A percentile compares a stretch with the other conserved stretches of the same genome.
Evolutionary conservation across 92 coral and sea anemone genomes (phyloP).

Genomic region (Phenganax stokvisi): DNA sequence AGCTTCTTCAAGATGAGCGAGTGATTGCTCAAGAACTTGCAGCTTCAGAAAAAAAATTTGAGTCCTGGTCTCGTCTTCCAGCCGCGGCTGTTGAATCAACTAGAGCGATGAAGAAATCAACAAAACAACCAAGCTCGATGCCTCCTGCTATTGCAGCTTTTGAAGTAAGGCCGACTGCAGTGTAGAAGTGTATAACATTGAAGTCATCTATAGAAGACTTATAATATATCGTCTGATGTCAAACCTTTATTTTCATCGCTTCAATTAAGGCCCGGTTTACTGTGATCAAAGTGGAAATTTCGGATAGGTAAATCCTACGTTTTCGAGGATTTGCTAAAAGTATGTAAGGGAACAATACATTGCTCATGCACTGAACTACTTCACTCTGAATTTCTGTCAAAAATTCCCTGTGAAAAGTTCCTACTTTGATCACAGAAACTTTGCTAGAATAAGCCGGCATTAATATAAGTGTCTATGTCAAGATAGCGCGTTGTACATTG

Average conservation of each 20-base stretch:
- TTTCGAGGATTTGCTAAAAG: no score
- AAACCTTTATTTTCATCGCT: neutral
- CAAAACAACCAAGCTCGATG: slow-evolving; percentile 55
- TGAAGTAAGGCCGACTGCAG: slow-evolving; percentile 55
- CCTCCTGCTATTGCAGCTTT: slow-evolving; percentile 99
- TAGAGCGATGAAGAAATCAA: slow-evolving; percentile 62
- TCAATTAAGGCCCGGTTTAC: no score
- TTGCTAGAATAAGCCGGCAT: no score
- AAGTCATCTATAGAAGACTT: neutral
- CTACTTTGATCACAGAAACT: no score
- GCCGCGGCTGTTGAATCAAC: slow-evolving; percentile 72
- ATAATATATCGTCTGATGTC: neutral
- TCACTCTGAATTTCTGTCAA: no score
- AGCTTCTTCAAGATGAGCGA: slow-evolving; percentile 67
- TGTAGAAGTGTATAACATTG: neutral
- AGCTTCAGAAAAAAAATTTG: slow-evolving; percentile 89
- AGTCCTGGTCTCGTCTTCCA: slow-evolving; percentile 82
- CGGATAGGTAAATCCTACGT: no score
- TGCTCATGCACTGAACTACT: no score
- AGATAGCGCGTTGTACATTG: no score
- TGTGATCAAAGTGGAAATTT: no score
- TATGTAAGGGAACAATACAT: no score
- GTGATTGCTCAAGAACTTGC: slow-evolving; percentile 63
- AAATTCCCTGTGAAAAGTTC: no score
- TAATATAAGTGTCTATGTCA: no score